phyloP scores from a whole-genome alignment of 2,797 vertebrate genomes.

The Acanthurus lineatus region DNA sequence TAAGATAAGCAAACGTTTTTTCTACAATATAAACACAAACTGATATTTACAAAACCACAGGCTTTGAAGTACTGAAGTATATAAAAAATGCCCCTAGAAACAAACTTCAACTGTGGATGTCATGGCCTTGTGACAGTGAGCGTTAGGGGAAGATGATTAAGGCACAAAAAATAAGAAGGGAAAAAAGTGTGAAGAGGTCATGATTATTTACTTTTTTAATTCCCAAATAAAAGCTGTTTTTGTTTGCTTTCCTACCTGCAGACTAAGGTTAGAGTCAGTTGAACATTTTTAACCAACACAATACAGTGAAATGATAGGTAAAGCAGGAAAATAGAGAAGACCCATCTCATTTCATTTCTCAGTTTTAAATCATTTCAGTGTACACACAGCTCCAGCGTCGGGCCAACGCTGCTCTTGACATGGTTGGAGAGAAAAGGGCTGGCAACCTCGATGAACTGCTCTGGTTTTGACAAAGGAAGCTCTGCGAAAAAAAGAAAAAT shows the following conservation, averaged over 20 bases:
- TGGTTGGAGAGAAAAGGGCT: conserved; percentile 89
- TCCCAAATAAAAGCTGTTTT: not conserved
- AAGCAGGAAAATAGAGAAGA: conserved; percentile 14
- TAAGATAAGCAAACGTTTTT: not conserved
- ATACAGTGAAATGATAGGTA: conserved; percentile 6
- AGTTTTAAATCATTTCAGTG: conserved; percentile 39
- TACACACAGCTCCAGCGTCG: conserved; percentile 84
- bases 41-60: not conserved
- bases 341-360: conserved; percentile 3
- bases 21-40: not conserved
- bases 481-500: conserved; percentile 79
- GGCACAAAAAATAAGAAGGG: not conserved
- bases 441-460: conserved; percentile 89
- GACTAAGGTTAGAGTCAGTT: conserved; percentile 10
- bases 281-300: not conserved
- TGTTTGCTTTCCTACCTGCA: conserved; percentile 1
- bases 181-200: not conserved
- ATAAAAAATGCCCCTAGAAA: not conserved
- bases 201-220: not conserved
- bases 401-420: conserved; percentile 66
- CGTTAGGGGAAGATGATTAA: not conserved
- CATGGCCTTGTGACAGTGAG: not conserved
- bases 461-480: conserved; percentile 82
- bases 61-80: not conserved
- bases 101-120: not conserved